Conservation (phyloP, 2,797 vertebrate species). For the Jordanella pulchra region DNA sequence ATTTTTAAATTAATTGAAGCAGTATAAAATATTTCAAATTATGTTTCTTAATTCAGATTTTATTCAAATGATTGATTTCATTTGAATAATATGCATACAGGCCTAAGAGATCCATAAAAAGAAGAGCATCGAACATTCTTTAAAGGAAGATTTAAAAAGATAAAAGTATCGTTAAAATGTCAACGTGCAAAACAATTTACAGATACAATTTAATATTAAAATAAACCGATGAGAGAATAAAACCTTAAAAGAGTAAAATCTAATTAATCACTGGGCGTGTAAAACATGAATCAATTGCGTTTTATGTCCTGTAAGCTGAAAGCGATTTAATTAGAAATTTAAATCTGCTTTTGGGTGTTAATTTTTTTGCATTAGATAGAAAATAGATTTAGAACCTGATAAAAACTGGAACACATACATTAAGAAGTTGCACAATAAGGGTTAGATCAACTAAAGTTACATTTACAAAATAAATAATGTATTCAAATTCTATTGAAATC, state of each 20-base stretch:
- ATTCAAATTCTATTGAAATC: not conserved
- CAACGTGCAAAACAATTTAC: conserved; percentile 26
- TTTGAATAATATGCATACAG: conserved; percentile 51
- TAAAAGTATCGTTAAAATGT: not conserved
- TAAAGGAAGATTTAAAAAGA: not conserved
- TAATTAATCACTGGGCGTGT: not conserved
- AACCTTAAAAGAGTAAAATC: not conserved
- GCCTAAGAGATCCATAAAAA: not conserved
- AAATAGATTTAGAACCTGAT: not conserved
- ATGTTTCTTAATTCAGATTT: not conserved
- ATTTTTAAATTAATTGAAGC: not conserved
- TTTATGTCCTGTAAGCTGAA: not conserved
- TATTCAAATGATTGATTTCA: not conserved
- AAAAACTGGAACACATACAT: not conserved
- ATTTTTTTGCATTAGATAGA: not conserved
- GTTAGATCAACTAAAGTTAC: not conserved
- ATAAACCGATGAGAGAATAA: not conserved
- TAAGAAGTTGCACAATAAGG: not conserved
- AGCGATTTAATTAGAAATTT: not conserved
- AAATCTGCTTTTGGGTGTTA: not conserved
- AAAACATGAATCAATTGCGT: not conserved
- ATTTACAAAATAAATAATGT: not conserved
- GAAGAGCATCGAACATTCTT: not conserved
- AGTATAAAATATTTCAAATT: not conserved
- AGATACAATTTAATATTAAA: not conserved